phyloP scores from a whole-genome alignment of 1,140 invertebrate genomes.

The Aphelinus atriplicis region DNA sequence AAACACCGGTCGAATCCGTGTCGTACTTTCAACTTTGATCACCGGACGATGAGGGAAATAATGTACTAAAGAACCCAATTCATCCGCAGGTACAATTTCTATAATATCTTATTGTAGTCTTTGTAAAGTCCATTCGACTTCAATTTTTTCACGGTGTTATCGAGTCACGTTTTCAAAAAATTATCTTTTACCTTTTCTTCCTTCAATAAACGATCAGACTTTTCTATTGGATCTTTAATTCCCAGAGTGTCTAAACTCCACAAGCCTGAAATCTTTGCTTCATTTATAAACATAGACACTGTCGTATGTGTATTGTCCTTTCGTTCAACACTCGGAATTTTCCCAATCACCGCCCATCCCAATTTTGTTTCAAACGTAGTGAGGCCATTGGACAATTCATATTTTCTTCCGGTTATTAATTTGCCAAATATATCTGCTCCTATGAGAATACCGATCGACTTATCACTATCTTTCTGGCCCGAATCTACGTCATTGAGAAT shows the following conservation, averaged over 20 bases:
- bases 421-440: conserved; percentile 50
- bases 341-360: conserved; percentile 53
- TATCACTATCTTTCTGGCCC: neutral
- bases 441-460: conserved; percentile 36
- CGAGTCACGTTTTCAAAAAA: conserved; percentile 4
- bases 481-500: conserved; percentile 40
- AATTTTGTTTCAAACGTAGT: conserved; percentile 53
- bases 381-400: conserved; percentile 47
- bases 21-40: conserved; percentile 38
- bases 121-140: neutral
- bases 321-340: conserved; percentile 34
- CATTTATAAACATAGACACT: conserved; percentile 39
- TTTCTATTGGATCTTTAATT: conserved; percentile 53
- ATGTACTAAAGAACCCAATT: neutral
- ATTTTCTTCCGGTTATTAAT: conserved; percentile 47
- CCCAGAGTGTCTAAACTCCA: conserved; percentile 57
- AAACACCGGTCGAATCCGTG: conserved; percentile 41
- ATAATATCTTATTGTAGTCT: conserved; percentile 30
- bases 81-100: conserved; percentile 32
- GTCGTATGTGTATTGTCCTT: conserved; percentile 25
- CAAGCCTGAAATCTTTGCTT: conserved; percentile 44
- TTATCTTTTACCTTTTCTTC: conserved; percentile 1
- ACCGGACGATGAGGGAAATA: conserved; percentile 42
- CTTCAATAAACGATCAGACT: conserved; percentile 22
- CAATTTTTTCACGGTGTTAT: neutral